Conservation (phyloP, 2,888 invertebrate species). For the Ferrisia virgata region DNA sequence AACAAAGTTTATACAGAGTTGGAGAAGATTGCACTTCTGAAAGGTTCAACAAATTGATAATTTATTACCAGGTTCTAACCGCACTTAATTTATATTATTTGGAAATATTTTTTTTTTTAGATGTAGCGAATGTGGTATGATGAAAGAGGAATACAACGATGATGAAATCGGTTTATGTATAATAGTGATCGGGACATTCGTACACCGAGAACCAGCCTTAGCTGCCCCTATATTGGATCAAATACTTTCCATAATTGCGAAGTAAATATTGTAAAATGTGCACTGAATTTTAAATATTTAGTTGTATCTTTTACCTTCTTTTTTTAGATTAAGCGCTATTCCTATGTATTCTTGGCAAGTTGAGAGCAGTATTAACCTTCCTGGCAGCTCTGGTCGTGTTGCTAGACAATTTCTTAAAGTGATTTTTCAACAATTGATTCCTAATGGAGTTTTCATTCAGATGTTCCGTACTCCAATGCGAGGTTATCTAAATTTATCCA, state of each 20-base stretch:
- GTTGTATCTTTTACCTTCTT: not conserved
- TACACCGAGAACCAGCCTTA: conserved; percentile 89
- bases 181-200: conserved; percentile 89
- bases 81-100: not conserved
- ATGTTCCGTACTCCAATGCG: conserved; percentile 82
- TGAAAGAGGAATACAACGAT: conserved; percentile 89
- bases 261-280: conserved; percentile 42
- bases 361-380: conserved; percentile 81
- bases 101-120: conserved; percentile 50
- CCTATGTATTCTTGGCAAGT: conserved; percentile 86
- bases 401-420: conserved; percentile 96
- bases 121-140: conserved; percentile 87
- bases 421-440: conserved; percentile 92
- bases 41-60: conserved; percentile 52
- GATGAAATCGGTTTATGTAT: conserved; percentile 94
- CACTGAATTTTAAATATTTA: not conserved
- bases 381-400: conserved; percentile 91
- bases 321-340: conserved; percentile 67
- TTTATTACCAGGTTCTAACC: too few species aligned
- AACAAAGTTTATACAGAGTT: conserved; percentile 63
- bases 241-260: conserved; percentile 59
- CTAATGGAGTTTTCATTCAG: conserved; percentile 94
- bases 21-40: conserved; percentile 71
- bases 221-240: conserved; percentile 94
- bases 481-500: conserved; percentile 25